Base-by-base conservation (phyloP, 2,797 vertebrate genomes). In the Hydrolagus colliei region DNA sequence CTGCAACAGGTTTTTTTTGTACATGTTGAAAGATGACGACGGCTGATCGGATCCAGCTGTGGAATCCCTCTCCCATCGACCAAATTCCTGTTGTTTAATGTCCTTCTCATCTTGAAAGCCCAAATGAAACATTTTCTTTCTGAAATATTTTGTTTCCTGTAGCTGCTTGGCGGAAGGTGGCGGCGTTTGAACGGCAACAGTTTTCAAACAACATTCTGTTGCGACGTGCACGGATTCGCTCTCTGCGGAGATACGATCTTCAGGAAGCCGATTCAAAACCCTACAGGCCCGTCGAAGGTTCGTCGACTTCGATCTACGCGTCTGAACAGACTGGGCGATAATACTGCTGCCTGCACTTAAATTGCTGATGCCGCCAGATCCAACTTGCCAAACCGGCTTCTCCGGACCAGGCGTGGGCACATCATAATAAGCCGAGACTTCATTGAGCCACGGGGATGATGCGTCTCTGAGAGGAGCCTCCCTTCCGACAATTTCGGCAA, bases 1-100 rank as follows among this genome's bases (percentile, higher is more conserved):
- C 20, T 86, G 77, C 52, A 82, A 59, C 11, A 71, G 35, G 86
- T 1, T 73, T 16, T 82, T 86, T 80, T 22, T 27, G 35, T 82
- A 18, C 59, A 86, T 5, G 7, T 68, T 41, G 59, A 59, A 52
- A 32, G 16, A 9, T 12, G 63, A 35, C 5, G 27, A 35, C 63
- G 20, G 5, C 14, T n/a, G 62, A 67, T 52, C 1, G 6, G 65
- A 41, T 11, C 65, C 68, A 20, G 3, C 14, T 41, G 18, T 32
- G 68, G 32, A 9, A 67, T 82, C 65, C 67, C 12, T 67, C 27
- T 68, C 65, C 35, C 16, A 41, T 82, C 35, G 35, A 82, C 41
- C 32, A 0, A 20, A 32, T 6, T 41, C 2, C 14, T 35, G 63
- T 82, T 27, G 27, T 41, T 77, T 77, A 77, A 77, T 77, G 52